Percentiles rank a stretch among this genome's conserved stretches.
Evolutionary conservation across 2,888 invertebrate genomes (phyloP).

Genomic region (Azorinus chamasolen): DNA sequence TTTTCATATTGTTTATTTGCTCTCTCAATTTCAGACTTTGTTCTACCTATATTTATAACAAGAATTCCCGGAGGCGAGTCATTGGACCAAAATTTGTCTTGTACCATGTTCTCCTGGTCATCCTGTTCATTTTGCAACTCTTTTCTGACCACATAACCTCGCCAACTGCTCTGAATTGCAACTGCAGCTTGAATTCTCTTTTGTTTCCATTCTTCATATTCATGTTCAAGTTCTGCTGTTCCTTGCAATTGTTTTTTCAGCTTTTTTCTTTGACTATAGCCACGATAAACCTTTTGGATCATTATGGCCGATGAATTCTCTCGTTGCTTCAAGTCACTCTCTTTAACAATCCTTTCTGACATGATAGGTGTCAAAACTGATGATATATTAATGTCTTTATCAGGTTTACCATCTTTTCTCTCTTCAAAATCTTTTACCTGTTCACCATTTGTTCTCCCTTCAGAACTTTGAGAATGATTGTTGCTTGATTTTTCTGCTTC

Average conservation of each 20-base stretch:
- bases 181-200: conserved; percentile 50
- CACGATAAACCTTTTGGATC: conserved; percentile 57
- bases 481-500: conserved; percentile 27
- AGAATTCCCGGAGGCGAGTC: conserved; percentile 28
- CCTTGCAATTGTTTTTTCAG: conserved; percentile 14
- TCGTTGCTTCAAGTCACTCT: not conserved
- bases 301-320: conserved; percentile 31
- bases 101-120: conserved; percentile 3
- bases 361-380: conserved; percentile 15
- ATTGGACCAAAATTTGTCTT: too few species aligned
- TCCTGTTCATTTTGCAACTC: conserved; percentile 27
- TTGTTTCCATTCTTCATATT: conserved; percentile 51
- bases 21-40: conserved; percentile 57
- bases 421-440: conserved; percentile 8
- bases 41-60: conserved; percentile 60
- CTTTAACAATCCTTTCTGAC: conserved; percentile 8
- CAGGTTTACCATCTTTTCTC: conserved; percentile 3
- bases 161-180: conserved; percentile 55
- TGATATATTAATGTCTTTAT: not conserved
- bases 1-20: conserved; percentile 43
- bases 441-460: conserved; percentile 15
- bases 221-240: conserved; percentile 28
- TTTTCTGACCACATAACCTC: conserved; percentile 50
- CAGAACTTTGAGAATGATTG: conserved; percentile 19
- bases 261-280: conserved; percentile 37